These are phyloP conservation scores for Falco cherrug DNA, from an alignment of 2,797 vertebrate species.

Conservation along the genomic window DNA sequence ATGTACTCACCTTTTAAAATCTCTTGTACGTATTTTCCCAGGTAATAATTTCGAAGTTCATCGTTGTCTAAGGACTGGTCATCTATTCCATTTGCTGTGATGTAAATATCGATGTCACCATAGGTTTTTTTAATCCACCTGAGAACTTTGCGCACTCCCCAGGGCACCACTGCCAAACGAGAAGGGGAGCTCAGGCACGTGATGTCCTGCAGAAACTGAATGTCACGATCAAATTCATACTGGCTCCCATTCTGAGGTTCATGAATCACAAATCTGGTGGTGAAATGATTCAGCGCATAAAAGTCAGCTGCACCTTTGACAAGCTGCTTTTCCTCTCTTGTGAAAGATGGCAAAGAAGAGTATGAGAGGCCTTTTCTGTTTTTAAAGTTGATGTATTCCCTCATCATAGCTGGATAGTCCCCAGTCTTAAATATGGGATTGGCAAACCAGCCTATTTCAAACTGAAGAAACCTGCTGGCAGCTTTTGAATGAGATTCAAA, in stretches of 20 bases:
- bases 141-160: slow-evolving; percentile 87
- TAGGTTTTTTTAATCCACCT: slow-evolving; percentile 88
- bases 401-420: slow-evolving; percentile 83
- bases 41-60: slow-evolving; percentile 84
- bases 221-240: slow-evolving; percentile 77
- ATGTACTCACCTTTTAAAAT: slow-evolving; percentile 88
- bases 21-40: slow-evolving; percentile 88
- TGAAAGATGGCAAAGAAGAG: slow-evolving; percentile 83
- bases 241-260: slow-evolving; percentile 69
- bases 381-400: slow-evolving; percentile 77
- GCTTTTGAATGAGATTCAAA: slow-evolving; percentile 81
- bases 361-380: slow-evolving; percentile 65
- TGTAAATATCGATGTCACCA: slow-evolving; percentile 81
- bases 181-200: slow-evolving; percentile 83
- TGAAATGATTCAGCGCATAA: slow-evolving; percentile 93
- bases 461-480: slow-evolving; percentile 86
- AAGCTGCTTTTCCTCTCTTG: slow-evolving; percentile 78
- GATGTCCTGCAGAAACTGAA: slow-evolving; percentile 83
- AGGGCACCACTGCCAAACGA: slow-evolving; percentile 85
- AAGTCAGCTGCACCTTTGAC: slow-evolving; percentile 88
- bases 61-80: slow-evolving; percentile 85
- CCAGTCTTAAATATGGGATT: slow-evolving; percentile 87
- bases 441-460: slow-evolving; percentile 91
- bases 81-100: slow-evolving; percentile 91
- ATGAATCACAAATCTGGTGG: slow-evolving; percentile 87